Conservation (phyloP, 2,888 invertebrate genomes). For the Glyphotaelius pellucidus region DNA sequence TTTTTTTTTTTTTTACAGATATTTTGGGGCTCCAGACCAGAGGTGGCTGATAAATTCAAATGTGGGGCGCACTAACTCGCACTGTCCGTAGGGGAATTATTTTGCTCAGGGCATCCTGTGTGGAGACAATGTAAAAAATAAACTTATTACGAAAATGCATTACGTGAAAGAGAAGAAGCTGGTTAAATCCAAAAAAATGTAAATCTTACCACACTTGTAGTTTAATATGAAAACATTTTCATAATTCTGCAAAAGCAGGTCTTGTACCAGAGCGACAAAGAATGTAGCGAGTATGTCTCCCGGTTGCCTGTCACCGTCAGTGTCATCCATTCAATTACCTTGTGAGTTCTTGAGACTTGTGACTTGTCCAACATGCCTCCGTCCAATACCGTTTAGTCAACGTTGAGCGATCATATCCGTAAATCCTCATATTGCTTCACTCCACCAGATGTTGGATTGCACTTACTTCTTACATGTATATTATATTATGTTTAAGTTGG, state of each 20-base stretch:
- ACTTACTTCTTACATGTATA: background rate
- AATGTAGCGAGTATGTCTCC: background rate
- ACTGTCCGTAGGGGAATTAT: too few species aligned
- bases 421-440: background rate
- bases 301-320: background rate
- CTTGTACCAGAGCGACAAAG: too few species aligned
- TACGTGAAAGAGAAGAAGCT: background rate
- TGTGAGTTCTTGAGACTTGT: background rate
- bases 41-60: too few species aligned
- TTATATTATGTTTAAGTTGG: background rate
- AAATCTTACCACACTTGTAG: background rate
- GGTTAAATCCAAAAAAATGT: background rate
- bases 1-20: too few species aligned
- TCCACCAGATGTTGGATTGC: background rate
- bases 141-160: background rate
- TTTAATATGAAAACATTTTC: background rate
- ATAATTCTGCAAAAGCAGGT: background rate
- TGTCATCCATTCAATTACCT: background rate
- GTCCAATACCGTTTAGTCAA: background rate
- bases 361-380: background rate
- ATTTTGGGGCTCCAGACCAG: too few species aligned
- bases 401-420: background rate
- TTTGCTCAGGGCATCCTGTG: too few species aligned
- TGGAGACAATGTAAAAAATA: too few species aligned
- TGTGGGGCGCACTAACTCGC: too few species aligned